Evolutionary conservation across 1,140 invertebrate genomes (phyloP).

Genomic region (Sinonovacula constricta): DNA sequence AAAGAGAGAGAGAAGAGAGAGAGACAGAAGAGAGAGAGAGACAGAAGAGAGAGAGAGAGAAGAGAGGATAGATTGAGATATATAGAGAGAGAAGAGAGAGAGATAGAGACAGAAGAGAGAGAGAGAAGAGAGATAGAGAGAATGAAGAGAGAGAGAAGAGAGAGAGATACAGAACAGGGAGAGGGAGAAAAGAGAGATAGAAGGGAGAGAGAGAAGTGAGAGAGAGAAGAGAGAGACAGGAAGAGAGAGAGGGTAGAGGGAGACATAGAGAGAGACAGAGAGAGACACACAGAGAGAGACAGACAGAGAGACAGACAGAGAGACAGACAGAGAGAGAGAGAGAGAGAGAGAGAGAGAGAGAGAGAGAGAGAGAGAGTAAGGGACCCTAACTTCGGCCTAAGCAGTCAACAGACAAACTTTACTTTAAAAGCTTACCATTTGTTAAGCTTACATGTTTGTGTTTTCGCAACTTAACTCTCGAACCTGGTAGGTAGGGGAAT

Average conservation of each 20-base stretch:
- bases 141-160: too few species aligned
- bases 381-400: too few species aligned
- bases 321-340: background rate
- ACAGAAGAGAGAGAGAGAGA: background rate
- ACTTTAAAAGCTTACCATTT: too few species aligned
- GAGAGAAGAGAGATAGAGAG: too few species aligned
- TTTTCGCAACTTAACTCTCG: too few species aligned
- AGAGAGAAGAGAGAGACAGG: background rate
- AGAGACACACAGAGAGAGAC: background rate
- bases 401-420: too few species aligned
- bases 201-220: too few species aligned
- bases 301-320: background rate
- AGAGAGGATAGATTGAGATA: background rate
- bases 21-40: too few species aligned
- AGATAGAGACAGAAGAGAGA: too few species aligned
- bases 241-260: background rate
- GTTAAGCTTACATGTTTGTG: too few species aligned
- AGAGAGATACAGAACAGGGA: background rate
- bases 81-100: slow-evolving; percentile 3
- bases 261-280: background rate
- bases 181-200: background rate
- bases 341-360: background rate
- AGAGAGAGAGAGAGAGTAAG: background rate
- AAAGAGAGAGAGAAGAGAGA: slow-evolving; percentile 4
- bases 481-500: too few species aligned